Evolutionary conservation across 2,888 invertebrate species (phyloP), one percentile per base, ranked within the genome.

Genomic region (Diplolepis rosae): DNA sequence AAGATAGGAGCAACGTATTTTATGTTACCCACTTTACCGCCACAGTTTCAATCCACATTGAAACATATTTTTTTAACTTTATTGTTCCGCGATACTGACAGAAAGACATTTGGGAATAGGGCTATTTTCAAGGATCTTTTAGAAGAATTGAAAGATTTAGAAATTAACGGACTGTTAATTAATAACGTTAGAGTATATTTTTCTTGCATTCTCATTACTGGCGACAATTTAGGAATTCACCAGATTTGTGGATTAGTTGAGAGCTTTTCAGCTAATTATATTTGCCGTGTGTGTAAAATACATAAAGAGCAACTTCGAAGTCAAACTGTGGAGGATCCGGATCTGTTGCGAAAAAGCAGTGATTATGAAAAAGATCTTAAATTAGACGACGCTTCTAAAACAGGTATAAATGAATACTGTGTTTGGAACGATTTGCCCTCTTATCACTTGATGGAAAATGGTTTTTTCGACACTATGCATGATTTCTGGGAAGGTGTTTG

Each of bases 51-150:
- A 61, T 70, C 73, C 0, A 24, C 0, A 32, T 66, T 73, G 24
- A 65, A 39, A 22, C 68, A 73, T 28, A 69, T 73, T 45, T 68
- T 73, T 66, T 66, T 73, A 52, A 45, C 50, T 13, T 51, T 69
- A 13, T 22, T 70, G 1, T 70, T 70, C 24, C 18, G 61, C 22
- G 61, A 54, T 51, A 52, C 54, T 6, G 68, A 70, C 24, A 70
- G 70, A 69, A 22, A n/a, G 13, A 13, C 0, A 32, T 73, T 68
- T 45, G 69, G 72, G 18, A 72, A 72, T 70, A 5, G 1, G 6
- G 61, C 67, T 27, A 61, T 51, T 35, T 69, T 72, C 35, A 67
- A 61, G 50, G 71, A 71, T 35, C 66, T 75, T n/a, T 71, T 69
- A 15, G 65, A 39, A n/a, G 66, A 22, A 35, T 75, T 68, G 15